Percentiles rank a stretch among this genome's conserved stretches.
Evolutionary conservation across 2,797 vertebrate species (phyloP).

Genomic region (Mormyrops attenuatus): DNA sequence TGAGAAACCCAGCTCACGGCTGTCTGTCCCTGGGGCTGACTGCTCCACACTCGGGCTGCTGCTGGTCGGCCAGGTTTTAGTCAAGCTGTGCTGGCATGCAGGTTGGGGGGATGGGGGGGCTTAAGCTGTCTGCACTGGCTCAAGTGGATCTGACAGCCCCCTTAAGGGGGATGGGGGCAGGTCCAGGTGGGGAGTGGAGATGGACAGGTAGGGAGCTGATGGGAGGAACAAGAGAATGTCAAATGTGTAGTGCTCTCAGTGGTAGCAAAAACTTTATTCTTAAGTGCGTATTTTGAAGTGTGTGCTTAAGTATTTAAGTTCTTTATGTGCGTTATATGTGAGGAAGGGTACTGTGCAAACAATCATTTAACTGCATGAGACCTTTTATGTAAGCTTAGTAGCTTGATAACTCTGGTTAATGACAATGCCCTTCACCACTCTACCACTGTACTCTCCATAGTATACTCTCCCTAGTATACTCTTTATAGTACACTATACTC

Average conservation of each 20-base stretch:
- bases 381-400: background rate
- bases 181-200: background rate
- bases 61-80: constrained; percentile 3
- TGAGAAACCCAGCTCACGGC: constrained; percentile 13
- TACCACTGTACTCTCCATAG: background rate
- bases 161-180: background rate
- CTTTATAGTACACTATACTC: background rate
- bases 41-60: background rate
- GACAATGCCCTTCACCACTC: background rate
- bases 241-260: background rate
- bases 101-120: background rate
- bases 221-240: background rate
- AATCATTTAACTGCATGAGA: background rate
- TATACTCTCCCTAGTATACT: background rate
- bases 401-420: background rate
- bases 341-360: background rate
- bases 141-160: constrained; percentile 10
- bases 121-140: constrained; percentile 12
- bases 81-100: background rate
- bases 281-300: background rate
- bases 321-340: background rate
- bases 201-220: background rate
- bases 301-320: background rate
- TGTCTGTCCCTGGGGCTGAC: background rate
- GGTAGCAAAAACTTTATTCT: constrained; percentile 4